Evolutionary conservation across 1,140 invertebrate genomes (phyloP), one percentile per base, ranked within the genome.

Genomic region (Octopus bimaculoides): DNA sequence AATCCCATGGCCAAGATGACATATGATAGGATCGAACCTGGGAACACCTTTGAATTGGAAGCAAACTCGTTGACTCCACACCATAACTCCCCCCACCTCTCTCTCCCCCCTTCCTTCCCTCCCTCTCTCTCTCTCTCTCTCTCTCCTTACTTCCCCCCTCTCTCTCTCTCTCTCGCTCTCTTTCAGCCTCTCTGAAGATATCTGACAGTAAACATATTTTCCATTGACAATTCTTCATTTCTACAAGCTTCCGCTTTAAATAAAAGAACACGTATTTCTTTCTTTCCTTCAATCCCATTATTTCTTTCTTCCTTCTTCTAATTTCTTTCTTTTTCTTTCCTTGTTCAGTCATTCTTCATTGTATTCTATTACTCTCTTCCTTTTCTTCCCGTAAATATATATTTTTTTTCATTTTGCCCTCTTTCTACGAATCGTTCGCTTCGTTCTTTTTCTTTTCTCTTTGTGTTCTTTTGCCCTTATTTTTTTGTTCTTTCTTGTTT

Each of bases 161-260:
- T 79, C 78, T 79, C 66, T 79, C 78, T 79, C 78, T 10, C 66
- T 3, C 78, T 74, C 78, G 53, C 78, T 75, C 79, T 54, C 79
- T 75, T 73, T 10, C 56, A 61, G 56, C 17, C 56, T 61, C 17
- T 61, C 56, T 61, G 26, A 41, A 41, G 26, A 41, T 41, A 41
- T 41, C 26, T 41, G 26, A 41, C 26, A 41, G 26, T 41, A 41
- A 41, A 41, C 26, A 41, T 41, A 10, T 61, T 17, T 61, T 61
- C 3, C 56, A 10, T 41, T 41, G 26, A 41, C 26, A 41, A 41
- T 41, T 41, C 26, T 41, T 41, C 26, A 41, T 41, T 41, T 41
- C 26, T 41, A 1, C 26, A 41, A 41, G 26, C 26, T 41, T 41
- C 26, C 26, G 26, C 26, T 2, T 41, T 41, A 41, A 41, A 41